Conservation (phyloP, 2,888 invertebrate species). For the Anoplius nigerrimus region DNA sequence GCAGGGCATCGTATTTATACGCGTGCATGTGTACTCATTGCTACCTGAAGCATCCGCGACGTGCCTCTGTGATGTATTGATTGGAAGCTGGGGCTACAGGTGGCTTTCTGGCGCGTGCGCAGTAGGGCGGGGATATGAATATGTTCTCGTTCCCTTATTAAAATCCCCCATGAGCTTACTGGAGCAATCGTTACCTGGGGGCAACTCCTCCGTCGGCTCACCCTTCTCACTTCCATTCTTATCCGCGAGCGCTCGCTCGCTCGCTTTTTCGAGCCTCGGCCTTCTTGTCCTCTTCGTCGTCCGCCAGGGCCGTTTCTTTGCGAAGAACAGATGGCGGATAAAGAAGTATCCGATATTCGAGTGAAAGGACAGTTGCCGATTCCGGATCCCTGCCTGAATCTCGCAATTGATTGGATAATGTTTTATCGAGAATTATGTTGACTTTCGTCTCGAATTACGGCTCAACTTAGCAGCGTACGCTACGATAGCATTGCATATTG, state of each 20-base stretch:
- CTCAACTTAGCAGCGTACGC: no score
- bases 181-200: constrained; percentile 50
- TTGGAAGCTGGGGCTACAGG: constrained; percentile 73
- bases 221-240: not conserved
- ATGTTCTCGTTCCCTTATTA: constrained; percentile 67
- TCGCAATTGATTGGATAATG: no score
- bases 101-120: constrained; percentile 71
- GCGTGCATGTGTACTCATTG: not conserved
- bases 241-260: constrained; percentile 8
- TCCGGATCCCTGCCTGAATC: no score
- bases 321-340: no score
- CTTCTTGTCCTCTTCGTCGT: not conserved
- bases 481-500: no score
- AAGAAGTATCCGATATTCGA: no score
- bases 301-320: no score
- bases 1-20: not conserved
- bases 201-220: not conserved
- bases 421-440: no score
- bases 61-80: constrained; percentile 71
- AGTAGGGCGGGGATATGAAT: constrained; percentile 62
- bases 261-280: not conserved
- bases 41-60: constrained; percentile 32
- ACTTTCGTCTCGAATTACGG: no score
- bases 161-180: constrained; percentile 60
- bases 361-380: no score